Base-by-base conservation (phyloP, 2,888 invertebrate species). In the Aleiodes leptofemur region DNA sequence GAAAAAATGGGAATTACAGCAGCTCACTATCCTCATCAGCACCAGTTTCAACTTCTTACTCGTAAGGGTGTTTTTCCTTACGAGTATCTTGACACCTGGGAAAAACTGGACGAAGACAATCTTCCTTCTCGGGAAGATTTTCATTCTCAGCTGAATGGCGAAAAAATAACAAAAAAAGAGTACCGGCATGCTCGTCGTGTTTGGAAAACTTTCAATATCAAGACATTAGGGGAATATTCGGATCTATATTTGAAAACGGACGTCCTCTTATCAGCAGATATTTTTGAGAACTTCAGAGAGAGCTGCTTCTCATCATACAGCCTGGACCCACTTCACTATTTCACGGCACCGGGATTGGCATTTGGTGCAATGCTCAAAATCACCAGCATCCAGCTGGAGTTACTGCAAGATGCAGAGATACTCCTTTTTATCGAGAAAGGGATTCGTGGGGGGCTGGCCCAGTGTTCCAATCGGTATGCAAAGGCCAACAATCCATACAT, bases 231-330 rank as follows among this genome's bases (percentile, higher is more conserved):
- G 0, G 73, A 68, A 29, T 68, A 73, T 66, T 73, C 68, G 0
- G 73, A 73, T 43, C 29, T 68, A 14, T 68, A 73, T 43, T n/a
- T 73, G 9, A 68, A 73, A 66, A 61, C 34, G 0, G 59, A 61
- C n/a, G 34, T 61, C 4, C 16, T 73, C 13, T 23, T 73, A 7
- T 23, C 73, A 14, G 68, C 66, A 14, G 82, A 80, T 59, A 61
- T 80, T 11, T 79, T 81, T 70, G 76, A 78, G 57, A 77, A 78
- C 50, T 80, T 79, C 43, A 64, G 80, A 3, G 13, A 23, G 11
- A 76, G 13, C 13, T 76, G 76, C 50, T 55, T 72, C 13, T 5
- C 4, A 9, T 74, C 68, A 9, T 78, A 78, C 53, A 43, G 77
- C n/a, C 70, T 78, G 9, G 55, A 78, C 9, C 78, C 56, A 72